Conservation (phyloP, 2,113 vertebrate genomes). For the Psilopsiagon aurifrons region DNA sequence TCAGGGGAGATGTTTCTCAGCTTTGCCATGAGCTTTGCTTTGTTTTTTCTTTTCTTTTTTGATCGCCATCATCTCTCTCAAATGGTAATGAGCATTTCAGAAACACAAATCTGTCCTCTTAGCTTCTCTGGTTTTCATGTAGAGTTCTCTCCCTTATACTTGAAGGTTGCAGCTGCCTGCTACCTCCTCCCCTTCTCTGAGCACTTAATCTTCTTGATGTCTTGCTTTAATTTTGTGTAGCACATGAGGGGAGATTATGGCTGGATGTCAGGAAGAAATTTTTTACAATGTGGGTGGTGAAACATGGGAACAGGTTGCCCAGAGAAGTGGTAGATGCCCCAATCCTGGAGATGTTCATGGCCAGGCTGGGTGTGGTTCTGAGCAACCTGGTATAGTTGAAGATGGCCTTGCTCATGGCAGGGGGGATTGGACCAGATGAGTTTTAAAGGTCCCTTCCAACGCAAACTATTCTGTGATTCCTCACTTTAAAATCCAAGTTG, state of each 20-base stretch:
- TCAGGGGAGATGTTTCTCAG: neutral
- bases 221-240: slow-evolving; percentile 2
- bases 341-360: neutral
- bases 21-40: neutral
- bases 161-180: neutral
- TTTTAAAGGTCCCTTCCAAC: neutral
- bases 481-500: slow-evolving; percentile 5
- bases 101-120: neutral
- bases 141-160: neutral
- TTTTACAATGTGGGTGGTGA: neutral
- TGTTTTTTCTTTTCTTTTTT: neutral
- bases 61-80: neutral
- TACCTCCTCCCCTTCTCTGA: neutral
- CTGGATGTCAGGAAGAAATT: neutral
- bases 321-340: neutral
- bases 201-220: neutral
- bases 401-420: neutral
- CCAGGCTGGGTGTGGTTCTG: neutral
- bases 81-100: neutral
- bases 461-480: neutral
- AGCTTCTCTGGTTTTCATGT: neutral
- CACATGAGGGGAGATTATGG: neutral
- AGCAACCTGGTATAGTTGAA: neutral
- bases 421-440: neutral
- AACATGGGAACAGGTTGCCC: neutral